A percentile compares a stretch with the other conserved stretches of the same genome.
Conservation (phyloP, 2,113 vertebrate genomes). For the Verasper variegatus region DNA sequence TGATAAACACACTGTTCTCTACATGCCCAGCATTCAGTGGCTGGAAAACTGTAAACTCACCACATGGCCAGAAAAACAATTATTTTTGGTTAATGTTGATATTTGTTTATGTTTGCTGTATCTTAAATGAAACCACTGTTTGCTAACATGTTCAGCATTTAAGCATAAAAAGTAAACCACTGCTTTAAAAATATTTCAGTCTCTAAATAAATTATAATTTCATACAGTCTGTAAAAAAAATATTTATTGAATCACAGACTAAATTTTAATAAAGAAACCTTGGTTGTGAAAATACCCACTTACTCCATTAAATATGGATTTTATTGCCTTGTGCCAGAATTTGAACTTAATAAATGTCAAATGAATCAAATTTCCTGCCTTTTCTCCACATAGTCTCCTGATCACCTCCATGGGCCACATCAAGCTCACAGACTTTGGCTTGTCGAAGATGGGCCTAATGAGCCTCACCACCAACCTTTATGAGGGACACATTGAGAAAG, state of each 20-base stretch:
- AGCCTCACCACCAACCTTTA: constrained; percentile 96
- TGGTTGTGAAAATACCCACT: neutral
- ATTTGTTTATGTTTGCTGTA: neutral
- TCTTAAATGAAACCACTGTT: no score
- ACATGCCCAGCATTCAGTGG: no score
- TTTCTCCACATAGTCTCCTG: constrained; percentile 83
- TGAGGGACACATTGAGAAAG: constrained; percentile 95
- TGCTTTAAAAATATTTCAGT: neutral
- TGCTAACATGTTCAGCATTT: neutral
- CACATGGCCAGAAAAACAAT: neutral
- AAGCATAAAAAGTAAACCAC: neutral
- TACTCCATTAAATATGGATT: neutral
- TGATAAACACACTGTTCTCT: neutral
- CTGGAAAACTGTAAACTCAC: neutral
- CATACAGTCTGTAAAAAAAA: neutral
- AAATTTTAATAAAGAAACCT: neutral
- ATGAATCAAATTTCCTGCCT: neutral
- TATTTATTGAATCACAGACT: no score
- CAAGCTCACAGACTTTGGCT: constrained; percentile 94
- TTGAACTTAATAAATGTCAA: neutral
- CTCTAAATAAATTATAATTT: no score
- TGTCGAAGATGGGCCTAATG: constrained; percentile 98
- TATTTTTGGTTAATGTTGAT: neutral
- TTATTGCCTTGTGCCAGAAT: neutral
- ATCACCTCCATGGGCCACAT: constrained; percentile 98